Evolutionary conservation across 2,888 invertebrate genomes (phyloP).

Genomic region (Sinodicranocentrus sp.): DNA sequence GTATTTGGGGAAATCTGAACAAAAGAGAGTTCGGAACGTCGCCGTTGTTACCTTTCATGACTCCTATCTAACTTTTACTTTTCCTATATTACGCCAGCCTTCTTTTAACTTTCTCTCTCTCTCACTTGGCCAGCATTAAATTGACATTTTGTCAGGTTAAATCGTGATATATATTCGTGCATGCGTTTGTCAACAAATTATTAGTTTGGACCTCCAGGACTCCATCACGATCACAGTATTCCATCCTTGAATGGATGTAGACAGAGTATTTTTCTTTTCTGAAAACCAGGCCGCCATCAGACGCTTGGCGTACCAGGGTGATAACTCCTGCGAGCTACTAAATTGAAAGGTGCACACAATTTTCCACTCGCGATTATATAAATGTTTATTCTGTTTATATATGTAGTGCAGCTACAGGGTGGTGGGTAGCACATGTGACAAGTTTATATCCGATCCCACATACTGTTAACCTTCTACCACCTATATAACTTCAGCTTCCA

Average conservation of each 20-base stretch:
- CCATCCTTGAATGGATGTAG: slow-evolving; percentile 25
- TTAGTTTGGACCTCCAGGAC: neutral
- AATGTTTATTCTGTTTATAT: no score
- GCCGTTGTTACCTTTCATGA: no score
- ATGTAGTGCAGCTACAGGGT: no score
- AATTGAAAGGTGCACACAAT: slow-evolving; percentile 11
- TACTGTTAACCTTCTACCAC: no score
- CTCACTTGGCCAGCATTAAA: slow-evolving; percentile 59
- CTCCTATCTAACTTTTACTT: slow-evolving; percentile 15
- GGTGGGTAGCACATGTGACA: no score
- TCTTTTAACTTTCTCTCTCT: slow-evolving; percentile 51
- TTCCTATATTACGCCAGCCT: slow-evolving; percentile 32
- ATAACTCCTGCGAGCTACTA: neutral
- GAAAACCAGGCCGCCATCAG: slow-evolving; percentile 3
- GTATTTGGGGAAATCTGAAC: no score
- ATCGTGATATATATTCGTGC: slow-evolving; percentile 56
- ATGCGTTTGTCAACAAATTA: slow-evolving; percentile 56
- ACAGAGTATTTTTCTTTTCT: slow-evolving; percentile 2
- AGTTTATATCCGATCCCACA: no score
- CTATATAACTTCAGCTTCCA: no score
- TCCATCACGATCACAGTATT: neutral
- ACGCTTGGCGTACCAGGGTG: no score
- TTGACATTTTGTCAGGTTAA: slow-evolving; percentile 64
- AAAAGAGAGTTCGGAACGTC: no score
- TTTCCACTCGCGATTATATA: no score